Base-by-base conservation (phyloP, 2,797 vertebrate species). In the Pangasius mekongensis region DNA sequence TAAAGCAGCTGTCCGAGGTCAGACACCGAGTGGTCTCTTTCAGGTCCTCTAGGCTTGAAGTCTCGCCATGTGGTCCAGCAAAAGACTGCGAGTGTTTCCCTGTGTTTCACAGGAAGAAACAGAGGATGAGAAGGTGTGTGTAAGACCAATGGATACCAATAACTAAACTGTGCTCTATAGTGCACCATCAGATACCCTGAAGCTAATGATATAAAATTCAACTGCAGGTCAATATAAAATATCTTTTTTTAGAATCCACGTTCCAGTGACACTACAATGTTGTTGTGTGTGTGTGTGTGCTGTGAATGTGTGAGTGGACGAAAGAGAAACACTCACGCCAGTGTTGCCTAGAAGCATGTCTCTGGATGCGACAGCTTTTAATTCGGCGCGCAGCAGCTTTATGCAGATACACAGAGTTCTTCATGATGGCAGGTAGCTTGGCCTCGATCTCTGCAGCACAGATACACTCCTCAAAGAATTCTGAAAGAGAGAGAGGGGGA, bases 401-500 rank as follows among this genome's bases (percentile, higher is more conserved):
- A 90, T 99, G 98, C 89, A 99, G 96, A 90, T 99, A 99, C 90
- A 99, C 98, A 0, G 98, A 98, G 77, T 99, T 99, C 94, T 99
- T 99, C 98, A 99, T 99, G 89, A 99, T 99, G 13, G 97, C 95
- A 0, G 98, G 98, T 90, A 98, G 97, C 95, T 99, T 99, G 87
- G 98, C 98, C 89, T 99, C 98, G 54, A 99, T 96, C 94, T 99
- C 98, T 0, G 98, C 97, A 0, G 97, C 98, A 89, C 97, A 97
- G 95, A 99, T 99, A 86, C 98, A 99, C 90, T 99, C 98, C 91
- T 99, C 98, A 30, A 99, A 99, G 94, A 99, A 99, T 90, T 93
- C 98, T 99, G 82, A 3, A 56, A 78, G 85, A 83, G 83, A 16
- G 30, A 33, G 8, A 24, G 27, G 33, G 3, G 9, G 10, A 18